Percentiles rank a stretch among this genome's conserved stretches.
These are phyloP conservation scores for Alcis repandata DNA, from an alignment of 2,888 invertebrate species.

Conservation along the genomic window DNA sequence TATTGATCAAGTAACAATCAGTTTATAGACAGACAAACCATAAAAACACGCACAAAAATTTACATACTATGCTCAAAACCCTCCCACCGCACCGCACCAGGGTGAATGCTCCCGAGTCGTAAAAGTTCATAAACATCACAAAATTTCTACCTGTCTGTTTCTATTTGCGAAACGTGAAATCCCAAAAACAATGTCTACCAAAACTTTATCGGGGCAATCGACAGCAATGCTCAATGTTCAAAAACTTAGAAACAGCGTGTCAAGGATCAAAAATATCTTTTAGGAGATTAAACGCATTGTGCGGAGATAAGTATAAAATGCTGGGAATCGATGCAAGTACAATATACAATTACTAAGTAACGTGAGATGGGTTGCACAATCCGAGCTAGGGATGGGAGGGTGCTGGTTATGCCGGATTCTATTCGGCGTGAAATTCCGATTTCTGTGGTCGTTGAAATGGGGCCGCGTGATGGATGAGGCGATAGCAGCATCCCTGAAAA, in stretches of 20 bases:
- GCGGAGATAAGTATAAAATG: conserved; percentile 48
- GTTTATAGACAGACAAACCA: too few relatives aligned
- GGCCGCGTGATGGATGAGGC: neutral
- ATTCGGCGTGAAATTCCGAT: neutral
- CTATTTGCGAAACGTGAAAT: neutral
- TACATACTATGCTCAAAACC: too few relatives aligned
- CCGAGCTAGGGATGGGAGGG: conserved; percentile 10
- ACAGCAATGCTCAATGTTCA: conserved; percentile 39
- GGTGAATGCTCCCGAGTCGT: too few relatives aligned
- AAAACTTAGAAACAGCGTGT: conserved; percentile 43
- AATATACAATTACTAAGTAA: conserved; percentile 53
- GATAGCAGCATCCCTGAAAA: neutral
- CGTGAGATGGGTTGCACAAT: conserved; percentile 53
- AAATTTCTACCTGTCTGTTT: too few relatives aligned
- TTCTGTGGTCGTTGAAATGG: neutral
- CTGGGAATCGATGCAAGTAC: conserved; percentile 57
- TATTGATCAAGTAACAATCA: too few relatives aligned
- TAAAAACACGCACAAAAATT: too few relatives aligned
- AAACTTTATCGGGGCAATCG: conserved; percentile 18
- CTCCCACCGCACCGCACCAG: too few relatives aligned
- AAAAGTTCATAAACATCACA: too few relatives aligned
- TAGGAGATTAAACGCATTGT: conserved; percentile 42
- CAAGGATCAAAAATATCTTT: conserved; percentile 42
- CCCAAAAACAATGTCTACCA: neutral
- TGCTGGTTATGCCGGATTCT: conserved; percentile 15